Base-by-base conservation (phyloP, 1,140 invertebrate genomes). In the Palaemon carinicauda region DNA sequence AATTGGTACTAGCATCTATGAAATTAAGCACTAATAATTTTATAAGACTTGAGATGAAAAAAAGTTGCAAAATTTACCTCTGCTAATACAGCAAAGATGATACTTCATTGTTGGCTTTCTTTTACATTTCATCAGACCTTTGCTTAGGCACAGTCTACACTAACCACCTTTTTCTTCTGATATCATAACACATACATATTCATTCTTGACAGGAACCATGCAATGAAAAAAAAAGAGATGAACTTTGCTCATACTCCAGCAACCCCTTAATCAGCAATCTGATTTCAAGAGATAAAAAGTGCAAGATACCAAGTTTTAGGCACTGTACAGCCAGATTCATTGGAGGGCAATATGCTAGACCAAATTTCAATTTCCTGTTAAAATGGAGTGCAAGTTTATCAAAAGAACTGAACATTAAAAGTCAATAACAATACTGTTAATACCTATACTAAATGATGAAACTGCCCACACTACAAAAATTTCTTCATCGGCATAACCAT, bases 131-230 rank as follows among this genome's bases (percentile, higher is more conserved):
- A 41, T 41, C 50, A 69, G 73, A 33, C 60, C 80, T 41, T 65
- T 51, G 56, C 60, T 81, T 21, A 81, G 31, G 27, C 41, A 69
- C 80, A 71, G 80, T 52, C 80, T 69, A 69, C 80, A 69, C 56
- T 24, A 71, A 69, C 80, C 80, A 81, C 56, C 41, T 81, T 81
- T 41, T 41, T 41, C 41, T 41, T 71, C 80, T 71, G 80, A 51
- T 81, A 53, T 69, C 80, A 81, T 65, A 69, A 81, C 77, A 80
- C 33, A 31, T 80, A 60, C 53, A 80, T 56, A 56, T 80, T 80
- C 52, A 80, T 80, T 60, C 53, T 60, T 56, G 27, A 71, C 80
- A 81, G 80, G 60, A 81, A 81, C 80, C 80, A 81, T 71, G 56
- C 56, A 69, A 71, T 69, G 65, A 81, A 81, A 51, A 71, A 51